Conservation (phyloP, 2,113 vertebrate genomes). For the Nerophis ophidion region DNA sequence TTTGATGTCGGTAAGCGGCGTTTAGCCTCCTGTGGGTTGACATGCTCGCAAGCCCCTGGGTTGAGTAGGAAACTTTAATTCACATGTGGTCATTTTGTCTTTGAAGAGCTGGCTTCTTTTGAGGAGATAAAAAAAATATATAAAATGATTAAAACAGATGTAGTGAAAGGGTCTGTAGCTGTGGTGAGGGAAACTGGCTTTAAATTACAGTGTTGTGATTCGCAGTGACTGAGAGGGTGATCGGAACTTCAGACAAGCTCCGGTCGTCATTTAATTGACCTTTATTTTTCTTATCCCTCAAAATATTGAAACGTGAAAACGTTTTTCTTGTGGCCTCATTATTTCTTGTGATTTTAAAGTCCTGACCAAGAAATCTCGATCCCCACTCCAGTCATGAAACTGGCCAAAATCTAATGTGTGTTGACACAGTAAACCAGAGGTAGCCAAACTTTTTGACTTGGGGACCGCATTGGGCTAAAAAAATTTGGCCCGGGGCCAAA, state of each 20-base stretch:
- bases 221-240: constrained; percentile 38
- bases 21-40: constrained; percentile 47
- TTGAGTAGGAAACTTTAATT: constrained; percentile 66
- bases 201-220: constrained; percentile 56
- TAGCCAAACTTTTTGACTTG: no score
- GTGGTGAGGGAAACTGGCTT: constrained; percentile 47
- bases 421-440: constrained; percentile 28
- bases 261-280: constrained; percentile 37
- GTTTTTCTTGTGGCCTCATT: constrained; percentile 2
- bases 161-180: constrained; percentile 49
- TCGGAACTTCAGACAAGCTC: constrained; percentile 33
- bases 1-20: constrained; percentile 63
- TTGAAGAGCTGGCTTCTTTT: constrained; percentile 54
- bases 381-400: constrained; percentile 23
- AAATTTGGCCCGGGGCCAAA: no score
- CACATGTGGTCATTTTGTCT: constrained; percentile 63
- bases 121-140: constrained; percentile 55
- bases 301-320: constrained; percentile 9
- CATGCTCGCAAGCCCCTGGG: constrained; percentile 42
- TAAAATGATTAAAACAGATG: constrained; percentile 68
- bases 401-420: constrained; percentile 11
- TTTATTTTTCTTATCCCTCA: neutral
- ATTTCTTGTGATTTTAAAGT: neutral
- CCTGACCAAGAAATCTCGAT: constrained; percentile 38
- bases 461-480: no score